A percentile compares a stretch with the other conserved stretches of the same genome.
phyloP scores from a whole-genome alignment of 2,797 vertebrate genomes.

The Poeciliopsis turneri region DNA sequence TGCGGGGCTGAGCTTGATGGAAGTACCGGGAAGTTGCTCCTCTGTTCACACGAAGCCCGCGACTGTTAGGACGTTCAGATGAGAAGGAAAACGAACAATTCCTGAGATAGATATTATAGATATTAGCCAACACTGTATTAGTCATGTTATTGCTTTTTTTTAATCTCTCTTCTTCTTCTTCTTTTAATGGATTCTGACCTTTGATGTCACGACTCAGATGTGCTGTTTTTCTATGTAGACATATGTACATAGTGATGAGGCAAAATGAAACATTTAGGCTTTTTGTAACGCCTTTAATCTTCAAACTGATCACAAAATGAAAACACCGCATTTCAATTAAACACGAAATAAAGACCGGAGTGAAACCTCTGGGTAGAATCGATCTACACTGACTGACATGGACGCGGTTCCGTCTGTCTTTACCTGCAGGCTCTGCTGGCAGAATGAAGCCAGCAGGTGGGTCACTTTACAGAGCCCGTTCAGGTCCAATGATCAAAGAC shows the following conservation, averaged over 20 bases:
- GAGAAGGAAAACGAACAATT: neutral
- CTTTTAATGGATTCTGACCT: constrained; percentile 20
- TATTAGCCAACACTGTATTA: neutral
- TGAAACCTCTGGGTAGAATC: neutral
- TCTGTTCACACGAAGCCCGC: neutral
- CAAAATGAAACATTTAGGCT: neutral
- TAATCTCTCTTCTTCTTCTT: too few species aligned
- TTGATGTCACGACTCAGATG: constrained; percentile 22
- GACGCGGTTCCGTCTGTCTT: neutral
- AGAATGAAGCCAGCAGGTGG: neutral
- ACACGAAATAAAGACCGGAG: neutral
- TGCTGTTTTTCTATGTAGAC: neutral
- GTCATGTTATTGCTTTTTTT: neutral
- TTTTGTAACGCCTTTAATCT: neutral
- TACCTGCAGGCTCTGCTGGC: neutral
- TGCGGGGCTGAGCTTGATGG: neutral
- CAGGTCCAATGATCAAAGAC: neutral
- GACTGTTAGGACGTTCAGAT: neutral
- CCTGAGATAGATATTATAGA: neutral
- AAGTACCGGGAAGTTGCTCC: neutral
- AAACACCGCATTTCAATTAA: neutral
- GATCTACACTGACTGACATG: neutral
- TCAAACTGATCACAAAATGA: neutral
- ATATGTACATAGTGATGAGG: neutral
- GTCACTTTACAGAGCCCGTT: neutral